Evolutionary conservation across 2,797 vertebrate species (phyloP).

Genomic region (Pipistrellus kuhlii): DNA sequence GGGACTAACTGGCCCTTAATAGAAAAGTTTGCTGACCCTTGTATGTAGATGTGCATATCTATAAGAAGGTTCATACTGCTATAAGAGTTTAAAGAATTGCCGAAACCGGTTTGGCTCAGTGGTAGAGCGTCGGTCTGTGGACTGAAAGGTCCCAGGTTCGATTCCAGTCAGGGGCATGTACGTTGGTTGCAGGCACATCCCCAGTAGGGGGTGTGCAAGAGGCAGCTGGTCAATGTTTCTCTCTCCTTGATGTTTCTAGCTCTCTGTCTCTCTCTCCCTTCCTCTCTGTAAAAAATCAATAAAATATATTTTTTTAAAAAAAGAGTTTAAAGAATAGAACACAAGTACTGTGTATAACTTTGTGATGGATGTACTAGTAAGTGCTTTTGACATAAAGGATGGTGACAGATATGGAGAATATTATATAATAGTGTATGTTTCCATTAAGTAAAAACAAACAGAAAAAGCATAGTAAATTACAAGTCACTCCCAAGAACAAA

Average conservation of each 20-base stretch:
- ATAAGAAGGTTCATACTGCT: neutral
- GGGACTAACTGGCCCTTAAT: accelerated
- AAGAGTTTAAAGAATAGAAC: neutral
- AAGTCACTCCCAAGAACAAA: neutral
- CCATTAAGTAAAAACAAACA: neutral
- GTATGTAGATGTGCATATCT: no score
- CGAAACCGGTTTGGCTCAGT: no score
- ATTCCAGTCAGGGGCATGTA: no score
- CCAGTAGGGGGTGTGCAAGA: no score
- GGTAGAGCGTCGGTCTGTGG: no score
- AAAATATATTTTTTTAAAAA: no score
- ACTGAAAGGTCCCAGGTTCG: no score
- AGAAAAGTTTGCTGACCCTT: neutral
- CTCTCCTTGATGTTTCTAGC: no score
- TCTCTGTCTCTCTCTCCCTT: no score
- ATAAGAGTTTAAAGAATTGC: neutral
- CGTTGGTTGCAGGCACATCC: no score
- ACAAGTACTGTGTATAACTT: neutral
- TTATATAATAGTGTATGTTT: neutral
- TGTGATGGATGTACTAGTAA: neutral
- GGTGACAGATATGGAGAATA: neutral
- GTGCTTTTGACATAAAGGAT: neutral
- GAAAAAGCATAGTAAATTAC: neutral
- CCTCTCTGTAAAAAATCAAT: no score
- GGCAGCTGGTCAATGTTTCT: no score